phyloP scores from a whole-genome alignment of 1,140 invertebrate genomes.

The Lineus longissimus region DNA sequence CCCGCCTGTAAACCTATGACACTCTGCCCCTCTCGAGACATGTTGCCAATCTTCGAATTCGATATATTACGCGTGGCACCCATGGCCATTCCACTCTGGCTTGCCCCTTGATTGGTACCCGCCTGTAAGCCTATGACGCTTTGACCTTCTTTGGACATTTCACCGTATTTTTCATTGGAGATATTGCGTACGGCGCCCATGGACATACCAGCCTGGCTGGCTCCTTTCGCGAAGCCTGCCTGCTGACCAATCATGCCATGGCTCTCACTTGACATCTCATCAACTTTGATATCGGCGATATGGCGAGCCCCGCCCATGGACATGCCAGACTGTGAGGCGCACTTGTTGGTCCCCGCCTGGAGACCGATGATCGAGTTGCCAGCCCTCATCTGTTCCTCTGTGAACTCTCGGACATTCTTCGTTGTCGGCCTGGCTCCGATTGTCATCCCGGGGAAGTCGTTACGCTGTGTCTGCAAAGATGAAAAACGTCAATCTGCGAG shows the following conservation, averaged over 20 bases:
- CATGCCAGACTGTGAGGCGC: slow-evolving; percentile 59
- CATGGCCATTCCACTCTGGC: slow-evolving; percentile 85
- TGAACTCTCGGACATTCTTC: slow-evolving; percentile 73
- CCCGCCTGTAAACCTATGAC: slow-evolving; percentile 18
- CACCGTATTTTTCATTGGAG: neutral
- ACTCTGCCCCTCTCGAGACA: neutral
- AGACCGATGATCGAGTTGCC: slow-evolving; percentile 87
- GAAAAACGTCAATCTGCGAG: too few species aligned
- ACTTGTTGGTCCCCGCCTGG: slow-evolving; percentile 67
- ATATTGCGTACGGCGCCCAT: slow-evolving; percentile 38
- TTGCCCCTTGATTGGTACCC: slow-evolving; percentile 84
- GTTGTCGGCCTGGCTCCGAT: slow-evolving; percentile 86
- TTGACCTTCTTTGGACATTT: neutral
- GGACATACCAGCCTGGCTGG: slow-evolving; percentile 60
- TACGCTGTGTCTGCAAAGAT: slow-evolving; percentile 39
- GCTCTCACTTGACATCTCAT: neutral
- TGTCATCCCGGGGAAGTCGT: slow-evolving; percentile 36
- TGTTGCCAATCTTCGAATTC: slow-evolving; percentile 6
- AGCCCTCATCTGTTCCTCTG: slow-evolving; percentile 84
- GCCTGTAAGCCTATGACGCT: slow-evolving; percentile 64
- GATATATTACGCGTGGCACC: slow-evolving; percentile 84
- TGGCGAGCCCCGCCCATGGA: neutral
- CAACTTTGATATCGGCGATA: slow-evolving; percentile 7
- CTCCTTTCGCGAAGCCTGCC: slow-evolving; percentile 81
- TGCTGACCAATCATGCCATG: slow-evolving; percentile 58